These are phyloP conservation scores for Scomber colias DNA, from an alignment of 2,113 vertebrate species.

Conservation along the genomic window DNA sequence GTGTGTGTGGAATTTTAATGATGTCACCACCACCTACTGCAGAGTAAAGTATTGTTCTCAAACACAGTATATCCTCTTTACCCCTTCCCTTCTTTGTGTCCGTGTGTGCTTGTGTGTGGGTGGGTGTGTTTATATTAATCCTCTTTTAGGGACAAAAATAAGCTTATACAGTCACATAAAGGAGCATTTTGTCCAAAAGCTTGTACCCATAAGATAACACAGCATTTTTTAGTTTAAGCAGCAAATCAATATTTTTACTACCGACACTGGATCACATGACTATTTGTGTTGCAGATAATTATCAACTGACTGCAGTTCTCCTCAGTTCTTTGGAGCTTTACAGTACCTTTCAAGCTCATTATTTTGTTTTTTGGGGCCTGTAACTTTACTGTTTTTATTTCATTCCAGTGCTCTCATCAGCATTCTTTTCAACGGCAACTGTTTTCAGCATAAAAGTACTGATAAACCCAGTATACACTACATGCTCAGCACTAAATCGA, in stretches of 20 bases:
- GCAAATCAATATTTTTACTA: conserved; percentile 17
- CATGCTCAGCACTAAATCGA: background rate
- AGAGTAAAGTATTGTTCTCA: conserved; percentile 47
- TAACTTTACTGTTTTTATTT: background rate
- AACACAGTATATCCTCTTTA: conserved; percentile 22
- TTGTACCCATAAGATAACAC: background rate
- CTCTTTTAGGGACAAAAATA: conserved; percentile 8
- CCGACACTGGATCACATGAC: background rate
- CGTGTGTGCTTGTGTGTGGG: background rate
- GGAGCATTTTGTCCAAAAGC: background rate
- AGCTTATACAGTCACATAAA: conserved; percentile 10
- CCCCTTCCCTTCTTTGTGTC: background rate
- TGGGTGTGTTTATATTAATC: conserved; percentile 17
- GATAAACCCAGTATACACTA: background rate
- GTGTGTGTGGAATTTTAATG: conserved; percentile 65
- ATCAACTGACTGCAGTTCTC: background rate
- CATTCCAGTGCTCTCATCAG: background rate
- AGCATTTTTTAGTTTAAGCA: background rate
- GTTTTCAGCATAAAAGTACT: background rate
- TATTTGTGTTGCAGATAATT: background rate
- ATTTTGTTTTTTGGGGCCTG: background rate
- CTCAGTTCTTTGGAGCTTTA: background rate
- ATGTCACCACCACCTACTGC: conserved; percentile 34
- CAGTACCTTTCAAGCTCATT: background rate
- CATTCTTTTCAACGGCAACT: background rate